Percentiles rank a stretch among this genome's conserved stretches.
These are phyloP conservation scores for Drosophila infuscata DNA, from an alignment of 2,888 invertebrate genomes.

Conservation along the genomic window DNA sequence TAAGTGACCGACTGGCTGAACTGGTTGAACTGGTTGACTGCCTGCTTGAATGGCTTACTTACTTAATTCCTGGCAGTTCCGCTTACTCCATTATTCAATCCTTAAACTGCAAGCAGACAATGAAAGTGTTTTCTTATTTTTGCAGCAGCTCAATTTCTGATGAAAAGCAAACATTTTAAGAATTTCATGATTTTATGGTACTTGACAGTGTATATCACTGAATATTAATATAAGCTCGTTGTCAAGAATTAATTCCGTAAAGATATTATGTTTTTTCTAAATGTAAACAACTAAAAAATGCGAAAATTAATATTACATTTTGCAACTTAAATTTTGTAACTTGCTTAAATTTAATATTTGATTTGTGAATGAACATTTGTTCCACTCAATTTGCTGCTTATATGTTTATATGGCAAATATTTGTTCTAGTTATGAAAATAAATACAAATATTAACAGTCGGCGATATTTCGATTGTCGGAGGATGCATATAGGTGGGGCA, in stretches of 20 bases:
- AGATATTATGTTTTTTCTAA: too few species aligned
- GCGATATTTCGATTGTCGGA: slow-evolving; percentile 34
- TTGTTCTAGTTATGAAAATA: slow-evolving; percentile 53
- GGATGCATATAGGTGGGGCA: slow-evolving; percentile 10
- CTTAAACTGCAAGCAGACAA: slow-evolving; percentile 30
- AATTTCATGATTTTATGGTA: not conserved
- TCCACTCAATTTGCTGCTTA: slow-evolving; percentile 1
- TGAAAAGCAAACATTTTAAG: not conserved
- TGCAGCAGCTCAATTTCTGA: not conserved
- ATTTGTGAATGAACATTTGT: not conserved
- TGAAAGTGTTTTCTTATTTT: not conserved
- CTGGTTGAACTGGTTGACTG: not conserved
- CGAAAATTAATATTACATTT: not conserved
- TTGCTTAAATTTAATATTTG: not conserved
- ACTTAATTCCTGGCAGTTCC: slow-evolving; percentile 7
- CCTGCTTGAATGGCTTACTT: slow-evolving; percentile 1
- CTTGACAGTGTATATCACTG: too few species aligned
- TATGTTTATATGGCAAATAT: slow-evolving; percentile 36
- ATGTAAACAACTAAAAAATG: not conserved
- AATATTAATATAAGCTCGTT: too few species aligned
- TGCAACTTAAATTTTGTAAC: not conserved
- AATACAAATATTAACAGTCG: slow-evolving; percentile 43
- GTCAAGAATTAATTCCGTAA: too few species aligned
- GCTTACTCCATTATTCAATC: slow-evolving; percentile 36
- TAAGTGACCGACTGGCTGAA: not conserved